Evolutionary conservation across 2,888 invertebrate genomes (phyloP).

Genomic region (Ypsolopha scabrella): DNA sequence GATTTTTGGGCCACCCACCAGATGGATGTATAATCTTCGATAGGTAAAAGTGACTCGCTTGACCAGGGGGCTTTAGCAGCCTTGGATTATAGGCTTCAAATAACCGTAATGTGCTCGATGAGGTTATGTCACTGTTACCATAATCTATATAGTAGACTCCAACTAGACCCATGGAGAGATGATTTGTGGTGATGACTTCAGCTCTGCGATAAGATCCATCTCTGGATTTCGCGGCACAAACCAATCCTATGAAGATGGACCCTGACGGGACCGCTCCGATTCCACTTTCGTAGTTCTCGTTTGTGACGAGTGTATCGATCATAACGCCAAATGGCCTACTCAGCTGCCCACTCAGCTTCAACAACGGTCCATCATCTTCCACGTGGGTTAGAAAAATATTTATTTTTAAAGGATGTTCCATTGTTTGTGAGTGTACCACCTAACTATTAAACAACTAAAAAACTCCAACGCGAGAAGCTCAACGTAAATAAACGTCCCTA

Average conservation of each 20-base stretch:
- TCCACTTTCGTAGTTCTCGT: constrained; percentile 52
- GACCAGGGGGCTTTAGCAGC: constrained; percentile 62
- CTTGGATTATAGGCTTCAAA: constrained; percentile 63
- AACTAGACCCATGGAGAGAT: constrained; percentile 62
- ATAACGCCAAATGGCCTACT: constrained; percentile 68
- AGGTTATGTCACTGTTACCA: constrained; percentile 74
- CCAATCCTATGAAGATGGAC: constrained; percentile 59
- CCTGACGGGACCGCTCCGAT: constrained; percentile 56
- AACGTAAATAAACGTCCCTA: too few species aligned
- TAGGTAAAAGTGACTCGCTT: constrained; percentile 72
- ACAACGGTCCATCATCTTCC: constrained; percentile 80
- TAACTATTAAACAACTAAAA: too few species aligned
- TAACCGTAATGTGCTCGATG: constrained; percentile 69
- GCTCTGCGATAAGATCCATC: constrained; percentile 76
- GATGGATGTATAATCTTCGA: constrained; percentile 65
- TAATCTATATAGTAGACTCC: constrained; percentile 78
- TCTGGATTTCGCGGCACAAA: constrained; percentile 77
- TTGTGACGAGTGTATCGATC: constrained; percentile 64
- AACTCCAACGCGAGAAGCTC: too few species aligned
- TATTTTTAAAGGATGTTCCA: too few species aligned
- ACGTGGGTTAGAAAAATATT: constrained; percentile 76
- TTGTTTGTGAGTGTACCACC: too few species aligned
- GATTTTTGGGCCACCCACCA: constrained; percentile 65
- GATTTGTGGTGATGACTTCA: constrained; percentile 61
- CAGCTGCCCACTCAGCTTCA: too few species aligned